Evolutionary conservation across 2,888 invertebrate species (phyloP), one percentile per base, ranked within the genome.

Genomic region (Apomyelois bistriatella): DNA sequence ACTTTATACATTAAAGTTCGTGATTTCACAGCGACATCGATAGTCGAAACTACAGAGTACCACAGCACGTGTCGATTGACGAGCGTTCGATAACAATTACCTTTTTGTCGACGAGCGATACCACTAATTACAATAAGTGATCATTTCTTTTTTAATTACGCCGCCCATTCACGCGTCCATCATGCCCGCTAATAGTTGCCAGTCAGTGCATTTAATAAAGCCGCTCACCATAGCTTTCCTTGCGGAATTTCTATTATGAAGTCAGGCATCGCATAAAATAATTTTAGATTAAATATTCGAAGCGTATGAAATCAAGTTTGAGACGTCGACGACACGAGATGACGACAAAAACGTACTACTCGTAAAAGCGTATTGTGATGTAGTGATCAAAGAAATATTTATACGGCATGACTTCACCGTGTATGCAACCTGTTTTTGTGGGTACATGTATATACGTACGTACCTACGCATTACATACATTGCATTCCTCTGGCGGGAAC

Each of bases 161-260:
- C 72, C 82, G 73, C 78, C 81, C 84, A 86, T 89, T 86, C 76
- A 85, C 64, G 76, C 80, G 86, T 87, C 87, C 61, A 82, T 85
- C 86, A 84, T 67, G 70, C 70, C 72, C 65, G 72, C 74, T 77
- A 79, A 85, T 85, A 89, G 79, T 87, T 85, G 87, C 87, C 80
- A 86, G 90, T 88, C 90, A 89, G 87, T 82, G 79, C 79, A 75
- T 82, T 86, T 89, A 89, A 88, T 89, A 87, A 85, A 76, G 71
- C 72, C 60, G 65, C 66, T 61, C 66, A 56, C 63, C 67, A 70
- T 76, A 79, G 79, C 78, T 82, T 74, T 68, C 70, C 76, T 79
- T 66, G 82, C 83, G 79, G 85, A 85, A 87, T 86, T 82, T 76
- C 72, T 75, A 80, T 82, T 81, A 78, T 75, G 71, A 77, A 78